Conservation (phyloP, 2,113 vertebrate species). For the Pterophyllum scalare region DNA sequence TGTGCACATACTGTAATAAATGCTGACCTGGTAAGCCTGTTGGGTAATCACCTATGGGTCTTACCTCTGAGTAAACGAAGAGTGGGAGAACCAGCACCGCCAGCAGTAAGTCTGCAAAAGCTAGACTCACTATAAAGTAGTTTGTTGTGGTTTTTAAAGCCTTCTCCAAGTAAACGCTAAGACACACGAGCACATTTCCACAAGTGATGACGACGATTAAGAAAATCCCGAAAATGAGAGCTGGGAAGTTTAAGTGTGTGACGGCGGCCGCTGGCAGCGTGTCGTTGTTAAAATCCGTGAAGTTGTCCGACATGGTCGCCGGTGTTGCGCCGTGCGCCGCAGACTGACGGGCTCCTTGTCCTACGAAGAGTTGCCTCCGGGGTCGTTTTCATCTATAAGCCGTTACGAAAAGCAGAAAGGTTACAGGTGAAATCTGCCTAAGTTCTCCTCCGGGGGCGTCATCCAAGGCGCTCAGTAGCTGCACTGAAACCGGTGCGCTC, state of each 20-base stretch:
- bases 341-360: slow-evolving; percentile 30
- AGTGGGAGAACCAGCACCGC: slow-evolving; percentile 92
- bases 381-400: slow-evolving; percentile 56
- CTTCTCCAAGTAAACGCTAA: slow-evolving; percentile 91
- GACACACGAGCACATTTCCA: slow-evolving; percentile 91
- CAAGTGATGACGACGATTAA: slow-evolving; percentile 86
- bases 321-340: slow-evolving; percentile 4
- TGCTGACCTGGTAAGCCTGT: slow-evolving; percentile 1
- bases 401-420: neutral
- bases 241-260: slow-evolving; percentile 73
- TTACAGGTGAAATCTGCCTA: neutral
- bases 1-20: neutral
- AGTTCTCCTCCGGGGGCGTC: neutral
- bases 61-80: slow-evolving; percentile 86
- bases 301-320: slow-evolving; percentile 70
- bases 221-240: slow-evolving; percentile 85
- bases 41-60: slow-evolving; percentile 10
- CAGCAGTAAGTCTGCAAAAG: slow-evolving; percentile 89
- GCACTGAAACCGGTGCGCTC: slow-evolving; percentile 13
- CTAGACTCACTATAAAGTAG: slow-evolving; percentile 94
- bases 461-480: neutral
- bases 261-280: slow-evolving; percentile 34
- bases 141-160: slow-evolving; percentile 94
- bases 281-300: slow-evolving; percentile 50
- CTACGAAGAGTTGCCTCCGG: slow-evolving; percentile 15